These are phyloP conservation scores for Machaerirhynchus nigripectus DNA, from an alignment of 2,113 vertebrate species.

Conservation along the genomic window DNA sequence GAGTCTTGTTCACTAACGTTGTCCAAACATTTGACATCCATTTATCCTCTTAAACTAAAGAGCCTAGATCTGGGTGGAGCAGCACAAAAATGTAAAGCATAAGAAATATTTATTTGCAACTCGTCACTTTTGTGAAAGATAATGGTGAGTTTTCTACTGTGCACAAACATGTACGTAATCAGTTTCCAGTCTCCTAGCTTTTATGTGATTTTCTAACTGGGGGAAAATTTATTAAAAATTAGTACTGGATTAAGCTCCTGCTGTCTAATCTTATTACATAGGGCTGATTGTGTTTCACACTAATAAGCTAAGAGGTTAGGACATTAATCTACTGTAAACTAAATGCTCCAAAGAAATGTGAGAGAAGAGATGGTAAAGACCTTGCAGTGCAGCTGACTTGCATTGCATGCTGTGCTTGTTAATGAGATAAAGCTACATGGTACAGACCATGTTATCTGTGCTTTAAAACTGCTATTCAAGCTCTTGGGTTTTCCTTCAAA, in stretches of 20 bases:
- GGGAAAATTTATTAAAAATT: conserved; percentile 14
- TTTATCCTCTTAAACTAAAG: neutral
- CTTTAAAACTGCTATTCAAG: neutral
- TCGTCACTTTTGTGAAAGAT: neutral
- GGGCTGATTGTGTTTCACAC: conserved; percentile 49
- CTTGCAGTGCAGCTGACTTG: neutral
- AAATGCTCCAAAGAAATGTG: conserved; percentile 35
- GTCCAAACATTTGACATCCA: neutral
- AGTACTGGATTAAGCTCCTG: conserved; percentile 23
- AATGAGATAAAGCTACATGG: neutral
- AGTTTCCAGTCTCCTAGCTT: neutral
- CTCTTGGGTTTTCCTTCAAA: neutral
- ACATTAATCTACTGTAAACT: conserved; percentile 59
- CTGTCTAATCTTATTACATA: conserved; percentile 62
- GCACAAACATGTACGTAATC: neutral
- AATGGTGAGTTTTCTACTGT: neutral
- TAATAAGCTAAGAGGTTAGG: conserved; percentile 63
- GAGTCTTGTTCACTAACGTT: neutral
- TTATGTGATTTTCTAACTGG: neutral
- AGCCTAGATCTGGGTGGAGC: neutral
- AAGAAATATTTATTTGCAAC: neutral
- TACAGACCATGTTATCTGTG: neutral
- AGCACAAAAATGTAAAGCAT: neutral
- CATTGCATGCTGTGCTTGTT: neutral
- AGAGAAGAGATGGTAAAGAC: neutral